Conservation (phyloP, 1,140 invertebrate species). For the Galendromus occidentalis region DNA sequence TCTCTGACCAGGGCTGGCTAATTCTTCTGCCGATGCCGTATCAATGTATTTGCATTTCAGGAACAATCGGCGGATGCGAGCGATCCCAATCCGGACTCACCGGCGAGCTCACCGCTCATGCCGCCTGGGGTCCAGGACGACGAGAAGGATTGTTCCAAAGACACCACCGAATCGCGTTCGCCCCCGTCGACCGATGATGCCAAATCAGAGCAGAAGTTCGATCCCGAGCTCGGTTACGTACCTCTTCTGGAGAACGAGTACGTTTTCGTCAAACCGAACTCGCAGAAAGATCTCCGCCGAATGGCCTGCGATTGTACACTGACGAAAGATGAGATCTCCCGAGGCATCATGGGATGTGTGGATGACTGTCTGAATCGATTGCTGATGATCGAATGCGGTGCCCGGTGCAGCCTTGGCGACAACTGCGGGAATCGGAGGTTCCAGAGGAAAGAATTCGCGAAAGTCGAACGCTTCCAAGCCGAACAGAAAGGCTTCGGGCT, state of each 20-base stretch:
- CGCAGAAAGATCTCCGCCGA: conserved; percentile 57
- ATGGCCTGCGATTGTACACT: conserved; percentile 90
- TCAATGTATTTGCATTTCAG: not conserved
- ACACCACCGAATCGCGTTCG: not conserved
- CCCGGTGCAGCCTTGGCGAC: conserved; percentile 60
- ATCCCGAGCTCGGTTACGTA: not conserved
- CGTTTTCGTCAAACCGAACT: not conserved
- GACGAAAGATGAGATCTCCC: conserved; percentile 60
- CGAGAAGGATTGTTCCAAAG: not conserved
- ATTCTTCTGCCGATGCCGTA: too few relatives aligned
- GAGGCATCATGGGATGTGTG: conserved; percentile 67
- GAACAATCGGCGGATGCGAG: not conserved
- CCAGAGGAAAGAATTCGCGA: conserved; percentile 56
- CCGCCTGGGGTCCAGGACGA: not conserved
- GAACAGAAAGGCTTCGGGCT: conserved; percentile 84
- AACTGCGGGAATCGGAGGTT: conserved; percentile 85
- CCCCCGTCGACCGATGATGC: not conserved
- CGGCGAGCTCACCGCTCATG: not conserved
- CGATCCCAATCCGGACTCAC: too few relatives aligned
- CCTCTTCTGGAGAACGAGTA: not conserved
- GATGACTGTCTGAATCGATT: conserved; percentile 89
- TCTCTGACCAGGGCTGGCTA: too few relatives aligned
- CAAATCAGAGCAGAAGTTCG: not conserved
- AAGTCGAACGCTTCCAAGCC: conserved; percentile 68
- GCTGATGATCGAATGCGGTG: conserved; percentile 92